Evolutionary conservation across 2,113 vertebrate species (phyloP), one percentile per base, ranked within the genome.

Genomic region (Cyphomyrus discorhynchus): DNA sequence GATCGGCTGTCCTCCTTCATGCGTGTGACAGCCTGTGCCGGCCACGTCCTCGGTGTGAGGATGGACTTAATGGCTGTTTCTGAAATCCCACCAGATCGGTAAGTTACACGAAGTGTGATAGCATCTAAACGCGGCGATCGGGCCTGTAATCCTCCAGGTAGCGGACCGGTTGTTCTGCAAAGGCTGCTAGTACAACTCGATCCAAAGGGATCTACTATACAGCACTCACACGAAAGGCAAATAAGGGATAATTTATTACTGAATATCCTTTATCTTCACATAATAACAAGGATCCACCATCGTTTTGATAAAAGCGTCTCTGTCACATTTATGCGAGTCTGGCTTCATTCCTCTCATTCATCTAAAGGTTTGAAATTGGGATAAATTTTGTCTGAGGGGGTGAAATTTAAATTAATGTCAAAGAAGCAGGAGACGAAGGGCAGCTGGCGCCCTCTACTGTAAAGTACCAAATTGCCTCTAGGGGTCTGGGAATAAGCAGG

Each of bases 1-100:
- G 62, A 70, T 31, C n/a, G 27, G 74, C 47, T 10, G 39, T 56
- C 77, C 52, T 46, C 83, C 80, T 83, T 89, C 66, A 39, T 53
- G 47, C 66, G 47, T 82, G 50, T 89, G 85, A 87, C 85, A 87
- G 50, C 85, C n/a, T 27, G 47, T 35, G 85, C n/a, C 13, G 46
- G 47, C 13, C 50, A 87, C 27, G 9, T 11, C 85, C 35, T 21
- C 27, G 27, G 74, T 42, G 35, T 83, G 31, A 42, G 39, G 50
- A 52, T 83, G 47, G 17, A 83, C 49, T 39, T 8, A 24, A 70
- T 89, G 77, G 46, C 15, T 53, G 35, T 49, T 39, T 89, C 31
- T 50, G 88, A 77, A 89, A 89, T 42, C 49, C 88, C 47, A 13
- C 17, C 88, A 89, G 88, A 82, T 53, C 46, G 70, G 49, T 11